Percentiles rank a stretch among this genome's conserved stretches.
phyloP scores from a whole-genome alignment of 2,797 vertebrate species.

The Eremophila alpestris region DNA sequence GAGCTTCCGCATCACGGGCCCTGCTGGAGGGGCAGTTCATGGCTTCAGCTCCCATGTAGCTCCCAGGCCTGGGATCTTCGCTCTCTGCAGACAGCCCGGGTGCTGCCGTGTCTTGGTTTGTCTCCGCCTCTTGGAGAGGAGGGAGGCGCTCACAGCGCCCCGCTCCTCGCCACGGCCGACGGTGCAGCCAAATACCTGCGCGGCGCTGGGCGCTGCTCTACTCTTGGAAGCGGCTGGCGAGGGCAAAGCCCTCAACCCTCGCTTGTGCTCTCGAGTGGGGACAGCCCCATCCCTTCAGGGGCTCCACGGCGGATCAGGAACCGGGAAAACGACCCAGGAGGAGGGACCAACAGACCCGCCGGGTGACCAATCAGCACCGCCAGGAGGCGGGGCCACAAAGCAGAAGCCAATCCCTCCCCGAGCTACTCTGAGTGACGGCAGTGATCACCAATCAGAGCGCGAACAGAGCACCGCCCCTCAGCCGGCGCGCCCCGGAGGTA shows the following conservation, averaged over 20 bases:
- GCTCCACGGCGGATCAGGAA: rapidly evolving
- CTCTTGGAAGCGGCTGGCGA: background rate
- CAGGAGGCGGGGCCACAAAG: rapidly evolving
- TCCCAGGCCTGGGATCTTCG: background rate
- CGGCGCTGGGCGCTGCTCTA: background rate
- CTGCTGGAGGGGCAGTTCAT: background rate
- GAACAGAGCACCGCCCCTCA: rapidly evolving
- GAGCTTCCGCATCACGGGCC: background rate
- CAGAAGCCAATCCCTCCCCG: rapidly evolving
- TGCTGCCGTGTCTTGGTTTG: rapidly evolving
- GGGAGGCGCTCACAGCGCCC: rapidly evolving
- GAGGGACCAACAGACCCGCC: rapidly evolving
- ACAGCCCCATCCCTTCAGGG: rapidly evolving
- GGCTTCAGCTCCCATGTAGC: background rate
- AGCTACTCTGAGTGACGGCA: rapidly evolving
- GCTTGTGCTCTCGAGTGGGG: rapidly evolving
- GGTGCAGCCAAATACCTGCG: background rate
- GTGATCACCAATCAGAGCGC: rapidly evolving
- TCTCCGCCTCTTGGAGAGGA: background rate
- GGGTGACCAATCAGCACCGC: rapidly evolving
- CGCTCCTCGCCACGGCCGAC: background rate
- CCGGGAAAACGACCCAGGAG: rapidly evolving
- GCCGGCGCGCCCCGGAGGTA: rapidly evolving
- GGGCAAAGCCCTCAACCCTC: rapidly evolving
- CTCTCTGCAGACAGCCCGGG: too few species aligned